A percentile compares a stretch with the other conserved stretches of the same genome.
Conservation (phyloP, 53 echinoderm and acorn worm genomes). For the Patiria pectinifera region DNA sequence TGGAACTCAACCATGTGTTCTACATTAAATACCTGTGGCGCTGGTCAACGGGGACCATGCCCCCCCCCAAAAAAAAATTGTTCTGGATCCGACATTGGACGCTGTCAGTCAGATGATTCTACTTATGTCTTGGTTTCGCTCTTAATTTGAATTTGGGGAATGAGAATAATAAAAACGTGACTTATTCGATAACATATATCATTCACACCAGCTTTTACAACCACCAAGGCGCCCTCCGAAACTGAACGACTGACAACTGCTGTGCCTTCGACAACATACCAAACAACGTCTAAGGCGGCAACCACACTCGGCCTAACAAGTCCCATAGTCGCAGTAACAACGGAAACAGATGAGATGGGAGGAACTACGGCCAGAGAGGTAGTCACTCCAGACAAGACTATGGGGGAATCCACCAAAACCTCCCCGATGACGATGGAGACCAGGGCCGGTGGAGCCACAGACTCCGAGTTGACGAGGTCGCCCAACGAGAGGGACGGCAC, state of each 20-base stretch:
- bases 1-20: too few relatives aligned
- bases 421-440: background rate
- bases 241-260: background rate
- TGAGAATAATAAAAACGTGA: too few relatives aligned
- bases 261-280: background rate
- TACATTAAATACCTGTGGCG: too few relatives aligned
- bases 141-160: too few relatives aligned
- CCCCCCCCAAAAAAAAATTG: too few relatives aligned
- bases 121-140: too few relatives aligned
- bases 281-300: background rate
- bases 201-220: background rate
- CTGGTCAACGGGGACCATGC: too few relatives aligned
- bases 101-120: too few relatives aligned
- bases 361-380: background rate
- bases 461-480: background rate
- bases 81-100: too few relatives aligned
- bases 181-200: too few relatives aligned
- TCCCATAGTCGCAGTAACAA: background rate
- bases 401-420: background rate
- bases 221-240: background rate
- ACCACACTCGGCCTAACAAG: background rate
- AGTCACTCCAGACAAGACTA: background rate
- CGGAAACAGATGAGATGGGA: background rate
- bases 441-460: background rate
- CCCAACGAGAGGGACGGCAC: background rate